Percentiles rank a stretch among this genome's conserved stretches.
phyloP scores from a whole-genome alignment of 2,113 vertebrate species.

The Bubo blakistoni region DNA sequence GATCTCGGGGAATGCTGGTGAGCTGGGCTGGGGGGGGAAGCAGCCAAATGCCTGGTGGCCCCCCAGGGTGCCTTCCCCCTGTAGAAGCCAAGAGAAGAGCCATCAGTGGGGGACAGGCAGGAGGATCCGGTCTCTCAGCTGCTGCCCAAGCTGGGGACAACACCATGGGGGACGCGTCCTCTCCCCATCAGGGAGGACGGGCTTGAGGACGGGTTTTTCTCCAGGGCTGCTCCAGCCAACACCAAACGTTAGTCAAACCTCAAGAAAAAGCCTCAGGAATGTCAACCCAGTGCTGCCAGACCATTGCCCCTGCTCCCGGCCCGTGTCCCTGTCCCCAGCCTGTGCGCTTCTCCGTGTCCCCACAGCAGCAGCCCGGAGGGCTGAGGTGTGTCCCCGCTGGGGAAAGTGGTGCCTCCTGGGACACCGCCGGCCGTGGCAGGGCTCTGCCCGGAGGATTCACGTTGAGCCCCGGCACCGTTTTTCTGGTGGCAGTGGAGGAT shows the following conservation, averaged over 20 bases:
- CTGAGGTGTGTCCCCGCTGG: not conserved
- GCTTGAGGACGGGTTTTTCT: not conserved
- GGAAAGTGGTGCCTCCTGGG: not conserved
- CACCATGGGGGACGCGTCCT: not conserved
- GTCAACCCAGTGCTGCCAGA: not conserved
- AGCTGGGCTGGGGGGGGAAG: not conserved
- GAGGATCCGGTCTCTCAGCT: not conserved
- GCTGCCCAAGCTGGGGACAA: not conserved
- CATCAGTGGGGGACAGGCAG: rapidly evolving
- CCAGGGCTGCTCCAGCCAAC: not conserved
- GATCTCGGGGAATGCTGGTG: not conserved
- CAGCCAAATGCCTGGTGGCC: not conserved
- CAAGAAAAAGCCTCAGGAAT: not conserved
- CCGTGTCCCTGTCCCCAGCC: not conserved
- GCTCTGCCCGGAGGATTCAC: not conserved
- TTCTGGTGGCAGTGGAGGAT: rapidly evolving
- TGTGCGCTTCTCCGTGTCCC: not conserved
- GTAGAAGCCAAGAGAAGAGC: not conserved
- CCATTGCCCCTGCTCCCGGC: not conserved
- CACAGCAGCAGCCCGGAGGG: not conserved
- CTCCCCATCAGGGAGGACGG: not conserved
- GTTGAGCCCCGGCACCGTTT: not conserved
- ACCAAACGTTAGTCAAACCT: not conserved
- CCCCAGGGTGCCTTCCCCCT: not conserved
- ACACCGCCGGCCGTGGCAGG: not conserved